phyloP scores from a whole-genome alignment of 1,140 invertebrate species.

The Aporrectodea caliginosa region DNA sequence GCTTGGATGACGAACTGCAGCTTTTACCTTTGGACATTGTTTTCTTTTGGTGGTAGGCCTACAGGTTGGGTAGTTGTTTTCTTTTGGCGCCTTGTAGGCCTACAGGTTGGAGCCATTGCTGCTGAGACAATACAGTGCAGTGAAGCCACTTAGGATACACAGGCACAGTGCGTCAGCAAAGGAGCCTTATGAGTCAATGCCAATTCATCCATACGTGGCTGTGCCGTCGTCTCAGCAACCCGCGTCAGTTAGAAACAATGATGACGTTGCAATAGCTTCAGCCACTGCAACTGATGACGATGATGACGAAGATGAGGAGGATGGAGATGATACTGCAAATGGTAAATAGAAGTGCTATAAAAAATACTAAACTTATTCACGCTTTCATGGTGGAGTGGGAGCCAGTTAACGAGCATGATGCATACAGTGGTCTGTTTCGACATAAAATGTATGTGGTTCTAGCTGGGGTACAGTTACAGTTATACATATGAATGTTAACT shows the following conservation, averaged over 20 bases:
- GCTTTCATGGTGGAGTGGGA: too few relatives aligned
- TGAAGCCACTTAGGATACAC: slow-evolving; percentile 66
- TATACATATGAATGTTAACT: too few relatives aligned
- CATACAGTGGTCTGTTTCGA: too few relatives aligned
- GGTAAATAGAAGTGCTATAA: too few relatives aligned
- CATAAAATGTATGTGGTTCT: too few relatives aligned
- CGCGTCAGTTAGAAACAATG: not conserved
- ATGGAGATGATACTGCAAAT: not conserved
- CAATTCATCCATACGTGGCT: slow-evolving; percentile 44
- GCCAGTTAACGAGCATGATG: too few relatives aligned
- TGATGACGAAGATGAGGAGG: slow-evolving; percentile 1
- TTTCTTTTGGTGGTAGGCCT: too few relatives aligned
- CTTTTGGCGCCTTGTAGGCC: slow-evolving; percentile 44
- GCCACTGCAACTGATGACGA: not conserved
- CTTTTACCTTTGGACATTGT: too few relatives aligned
- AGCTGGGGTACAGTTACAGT: too few relatives aligned
- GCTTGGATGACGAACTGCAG: too few relatives aligned
- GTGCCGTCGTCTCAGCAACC: slow-evolving; percentile 33
- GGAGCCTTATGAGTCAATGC: slow-evolving; percentile 49
- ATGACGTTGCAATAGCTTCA: not conserved
- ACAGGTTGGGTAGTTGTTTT: not conserved
- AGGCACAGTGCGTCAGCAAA: slow-evolving; percentile 60
- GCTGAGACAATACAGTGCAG: slow-evolving; percentile 64
- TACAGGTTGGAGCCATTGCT: slow-evolving; percentile 70
- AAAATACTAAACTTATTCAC: too few relatives aligned